Base-by-base conservation (phyloP, 2,113 vertebrate species). In the Galbula dea region DNA sequence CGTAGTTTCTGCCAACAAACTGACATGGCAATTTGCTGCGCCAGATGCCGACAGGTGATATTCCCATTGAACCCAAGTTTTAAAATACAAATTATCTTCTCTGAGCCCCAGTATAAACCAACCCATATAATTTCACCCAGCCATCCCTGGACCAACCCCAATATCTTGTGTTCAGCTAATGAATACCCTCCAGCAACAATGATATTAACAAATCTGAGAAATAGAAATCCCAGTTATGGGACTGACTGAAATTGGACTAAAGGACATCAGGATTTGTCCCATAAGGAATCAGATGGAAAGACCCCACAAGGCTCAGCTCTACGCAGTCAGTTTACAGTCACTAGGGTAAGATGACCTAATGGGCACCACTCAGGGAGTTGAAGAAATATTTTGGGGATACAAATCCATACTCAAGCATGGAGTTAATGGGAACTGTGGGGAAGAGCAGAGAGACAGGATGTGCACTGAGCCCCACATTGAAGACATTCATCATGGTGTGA, bases 1-100 rank as follows among this genome's bases (percentile, higher is more conserved):
- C 15, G 0, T 51, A 45, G 55, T n/a, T 93, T 83, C 65, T 93
- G 91, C 91, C 93, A 95, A 68, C 61, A 93, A 95, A 91, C 72
- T 93, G 89, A 94, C 85, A 91, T 0, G 39, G 76, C 61, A 89
- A 63, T 86, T 94, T 57, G 88, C 26, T 52, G 46, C 43, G 82
- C 89, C 88, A 91, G 85, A 88, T 77, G 39, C 68, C 88, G 91
- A 91, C 91, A 96, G 87, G 93, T 96, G 88, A 95, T 94, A 95
- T 63, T 95, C 91, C 82, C 89, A 88, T 49, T 63, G 79, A 91
- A 95, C 20, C 13, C 57, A 77, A 65, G 55, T 79, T 92, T 92
- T 82, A 84, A 92, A 88, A 91, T 65, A 37, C 48, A 83, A 66
- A 93, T 85, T 73, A 48, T 83, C 59, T 88, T 88, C 63, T 91